Conservation (phyloP, 2,113 vertebrate genomes). For the Antennarius striatus region DNA sequence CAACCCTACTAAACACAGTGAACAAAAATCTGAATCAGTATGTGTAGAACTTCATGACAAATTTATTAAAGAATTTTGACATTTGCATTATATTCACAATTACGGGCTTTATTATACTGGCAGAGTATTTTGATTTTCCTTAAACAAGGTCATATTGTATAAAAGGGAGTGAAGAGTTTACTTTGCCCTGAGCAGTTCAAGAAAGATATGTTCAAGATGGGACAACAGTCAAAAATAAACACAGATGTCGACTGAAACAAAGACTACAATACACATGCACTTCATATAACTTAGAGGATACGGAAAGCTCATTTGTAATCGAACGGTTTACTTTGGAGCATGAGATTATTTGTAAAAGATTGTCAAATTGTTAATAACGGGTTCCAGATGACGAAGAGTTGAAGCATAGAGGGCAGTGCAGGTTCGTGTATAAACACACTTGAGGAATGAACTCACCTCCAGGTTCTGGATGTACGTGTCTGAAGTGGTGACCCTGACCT, state of each 20-base stretch:
- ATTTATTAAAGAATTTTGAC: not conserved
- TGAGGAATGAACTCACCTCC: constrained; percentile 68
- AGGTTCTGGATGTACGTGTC: constrained; percentile 59
- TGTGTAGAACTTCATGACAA: too few relatives aligned
- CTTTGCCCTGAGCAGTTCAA: constrained; percentile 35
- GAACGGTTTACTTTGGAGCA: constrained; percentile 35
- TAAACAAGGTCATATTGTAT: constrained; percentile 1
- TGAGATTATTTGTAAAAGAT: constrained; percentile 17
- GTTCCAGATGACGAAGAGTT: not conserved
- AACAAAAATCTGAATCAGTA: too few relatives aligned
- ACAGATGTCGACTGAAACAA: constrained; percentile 26
- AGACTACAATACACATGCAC: not conserved
- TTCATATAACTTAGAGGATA: constrained; percentile 10
- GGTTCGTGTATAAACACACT: not conserved
- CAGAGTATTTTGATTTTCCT: not conserved
- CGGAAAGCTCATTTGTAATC: constrained; percentile 3
- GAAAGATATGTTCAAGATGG: not conserved
- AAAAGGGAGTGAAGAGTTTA: constrained; percentile 35
- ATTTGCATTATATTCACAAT: not conserved
- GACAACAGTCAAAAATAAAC: constrained; percentile 18
- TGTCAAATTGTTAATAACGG: not conserved
- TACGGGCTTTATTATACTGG: constrained; percentile 16
- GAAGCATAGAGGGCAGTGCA: not conserved
- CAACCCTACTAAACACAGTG: too few relatives aligned
- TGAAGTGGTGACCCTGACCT: constrained; percentile 76